phyloP scores from a whole-genome alignment of 2,888 invertebrate genomes.

The Odontocolon sp. region DNA sequence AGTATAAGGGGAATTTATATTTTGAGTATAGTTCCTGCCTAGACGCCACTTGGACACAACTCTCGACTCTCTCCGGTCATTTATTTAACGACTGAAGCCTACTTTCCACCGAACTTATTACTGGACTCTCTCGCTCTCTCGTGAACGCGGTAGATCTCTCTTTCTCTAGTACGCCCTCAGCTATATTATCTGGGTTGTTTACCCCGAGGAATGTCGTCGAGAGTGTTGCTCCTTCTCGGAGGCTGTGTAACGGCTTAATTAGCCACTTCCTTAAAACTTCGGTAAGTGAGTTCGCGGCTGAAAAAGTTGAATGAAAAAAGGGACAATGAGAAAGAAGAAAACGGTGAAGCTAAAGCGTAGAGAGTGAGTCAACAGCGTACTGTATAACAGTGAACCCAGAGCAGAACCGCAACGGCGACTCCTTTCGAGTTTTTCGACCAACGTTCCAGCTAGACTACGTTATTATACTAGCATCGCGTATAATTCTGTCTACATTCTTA shows the following conservation, averaged over 20 bases:
- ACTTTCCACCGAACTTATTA: constrained; percentile 42
- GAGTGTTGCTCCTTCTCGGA: constrained; percentile 31
- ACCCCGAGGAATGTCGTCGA: constrained; percentile 43
- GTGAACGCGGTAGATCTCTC: constrained; percentile 39
- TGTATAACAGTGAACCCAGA: not conserved
- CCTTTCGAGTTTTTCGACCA: not conserved
- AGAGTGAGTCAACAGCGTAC: constrained; percentile 33
- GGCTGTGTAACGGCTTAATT: constrained; percentile 59
- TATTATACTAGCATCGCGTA: not conserved
- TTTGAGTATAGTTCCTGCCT: not conserved
- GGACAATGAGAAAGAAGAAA: constrained; percentile 6
- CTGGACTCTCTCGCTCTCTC: constrained; percentile 10
- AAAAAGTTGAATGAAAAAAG: constrained; percentile 42
- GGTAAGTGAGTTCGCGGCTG: constrained; percentile 48
- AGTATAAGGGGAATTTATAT: not conserved
- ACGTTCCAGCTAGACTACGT: not conserved
- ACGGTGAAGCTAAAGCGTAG: too few relatives aligned
- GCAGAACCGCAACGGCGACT: not conserved
- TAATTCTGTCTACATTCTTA: not conserved
- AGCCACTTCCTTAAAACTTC: constrained; percentile 61
- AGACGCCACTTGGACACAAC: not conserved
- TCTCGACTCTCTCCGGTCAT: constrained; percentile 4
- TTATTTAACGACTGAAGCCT: constrained; percentile 29
- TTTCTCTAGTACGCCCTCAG: too few relatives aligned
- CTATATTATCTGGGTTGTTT: constrained; percentile 58